Percentiles rank a stretch among this genome's conserved stretches.
phyloP scores from a whole-genome alignment of 2,797 vertebrate genomes.

The Leptoclinus maculatus region DNA sequence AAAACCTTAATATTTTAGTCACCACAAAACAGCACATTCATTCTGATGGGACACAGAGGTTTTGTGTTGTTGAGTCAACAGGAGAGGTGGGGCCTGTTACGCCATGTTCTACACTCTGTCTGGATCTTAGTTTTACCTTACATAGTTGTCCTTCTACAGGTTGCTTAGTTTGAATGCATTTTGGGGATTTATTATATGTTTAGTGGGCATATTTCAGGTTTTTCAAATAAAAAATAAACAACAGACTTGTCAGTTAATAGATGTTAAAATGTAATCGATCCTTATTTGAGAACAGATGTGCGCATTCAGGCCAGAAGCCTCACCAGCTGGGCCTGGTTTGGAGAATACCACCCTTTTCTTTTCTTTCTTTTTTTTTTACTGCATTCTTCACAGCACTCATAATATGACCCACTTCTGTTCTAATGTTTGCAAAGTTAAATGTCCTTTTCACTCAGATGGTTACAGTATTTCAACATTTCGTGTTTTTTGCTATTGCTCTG shows the following conservation, averaged over 20 bases:
- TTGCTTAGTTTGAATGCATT: neutral
- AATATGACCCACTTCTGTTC: conserved; percentile 2
- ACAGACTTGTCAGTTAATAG: neutral
- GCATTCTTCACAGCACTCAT: conserved; percentile 13
- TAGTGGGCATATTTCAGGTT: neutral
- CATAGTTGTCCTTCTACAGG: neutral
- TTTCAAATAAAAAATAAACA: neutral
- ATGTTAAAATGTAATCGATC: neutral
- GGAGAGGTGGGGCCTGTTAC: neutral
- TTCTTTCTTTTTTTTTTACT: neutral
- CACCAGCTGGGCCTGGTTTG: conserved; percentile 49
- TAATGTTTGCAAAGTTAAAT: neutral
- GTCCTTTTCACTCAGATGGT: neutral
- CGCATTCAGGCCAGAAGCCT: conserved; percentile 1
- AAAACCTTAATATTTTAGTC: conserved; percentile 25
- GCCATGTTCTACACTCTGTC: neutral
- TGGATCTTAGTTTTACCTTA: neutral
- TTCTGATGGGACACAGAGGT: neutral
- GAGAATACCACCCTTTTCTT: neutral
- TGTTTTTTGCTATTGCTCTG: neutral
- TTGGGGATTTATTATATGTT: neutral
- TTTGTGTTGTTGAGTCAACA: conserved; percentile 28
- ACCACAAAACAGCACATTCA: conserved; percentile 23
- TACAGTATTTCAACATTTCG: neutral
- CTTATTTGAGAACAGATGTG: conserved; percentile 3